These are phyloP conservation scores for Papilio polytes DNA, from an alignment of 1,140 invertebrate species.

Conservation along the genomic window DNA sequence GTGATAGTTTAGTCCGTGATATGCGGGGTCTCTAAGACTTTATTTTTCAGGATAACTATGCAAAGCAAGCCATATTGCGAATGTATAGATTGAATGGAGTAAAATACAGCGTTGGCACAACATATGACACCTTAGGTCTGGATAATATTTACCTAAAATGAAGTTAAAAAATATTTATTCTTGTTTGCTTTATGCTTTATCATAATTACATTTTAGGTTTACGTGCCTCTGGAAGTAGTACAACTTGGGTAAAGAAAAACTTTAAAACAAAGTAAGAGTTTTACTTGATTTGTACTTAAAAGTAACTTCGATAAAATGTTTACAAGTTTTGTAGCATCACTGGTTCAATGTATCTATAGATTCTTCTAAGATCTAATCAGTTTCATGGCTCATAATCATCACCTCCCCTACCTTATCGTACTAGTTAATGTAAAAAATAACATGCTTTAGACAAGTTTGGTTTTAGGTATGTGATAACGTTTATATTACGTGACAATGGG, in stretches of 20 bases:
- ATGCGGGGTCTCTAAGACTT: not conserved
- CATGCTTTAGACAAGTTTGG: not conserved
- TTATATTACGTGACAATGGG: constrained; percentile 89
- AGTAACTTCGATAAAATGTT: no score
- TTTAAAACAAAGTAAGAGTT: constrained; percentile 62
- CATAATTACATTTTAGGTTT: constrained; percentile 50
- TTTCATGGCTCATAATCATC: not conserved
- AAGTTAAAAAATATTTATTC: not conserved
- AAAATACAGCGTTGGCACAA: constrained; percentile 66
- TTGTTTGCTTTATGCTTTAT: no score
- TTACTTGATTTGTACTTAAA: not conserved
- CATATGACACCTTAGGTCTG: constrained; percentile 64
- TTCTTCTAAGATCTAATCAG: not conserved
- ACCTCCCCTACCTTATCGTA: no score
- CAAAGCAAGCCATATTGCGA: constrained; percentile 70
- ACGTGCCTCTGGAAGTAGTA: constrained; percentile 71
- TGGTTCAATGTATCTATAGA: not conserved
- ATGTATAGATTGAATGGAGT: constrained; percentile 59
- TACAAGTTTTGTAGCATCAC: not conserved
- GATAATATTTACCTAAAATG: constrained; percentile 20
- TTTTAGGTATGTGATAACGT: constrained; percentile 83
- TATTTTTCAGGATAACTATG: constrained; percentile 71
- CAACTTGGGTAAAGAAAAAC: constrained; percentile 70
- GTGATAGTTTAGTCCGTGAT: no score
- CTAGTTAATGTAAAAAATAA: not conserved